Evolutionary conservation across 2,888 invertebrate species (phyloP).

Genomic region (Blera fallax): DNA sequence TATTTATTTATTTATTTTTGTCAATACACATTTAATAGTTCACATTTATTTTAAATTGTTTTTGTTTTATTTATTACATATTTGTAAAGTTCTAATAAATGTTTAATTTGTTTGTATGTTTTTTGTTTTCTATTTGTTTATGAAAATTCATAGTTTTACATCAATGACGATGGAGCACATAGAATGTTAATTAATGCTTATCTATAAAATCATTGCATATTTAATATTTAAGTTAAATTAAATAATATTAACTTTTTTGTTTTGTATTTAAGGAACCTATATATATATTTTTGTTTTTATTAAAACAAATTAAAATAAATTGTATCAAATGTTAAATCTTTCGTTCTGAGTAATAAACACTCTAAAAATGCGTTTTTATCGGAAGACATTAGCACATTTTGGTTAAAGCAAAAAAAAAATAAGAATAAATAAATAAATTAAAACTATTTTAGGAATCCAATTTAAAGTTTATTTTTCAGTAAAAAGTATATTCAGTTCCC

Average conservation of each 20-base stretch:
- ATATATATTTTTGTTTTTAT: background rate
- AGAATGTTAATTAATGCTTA: constrained; percentile 61
- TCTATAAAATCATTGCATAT: constrained; percentile 55
- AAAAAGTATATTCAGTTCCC: background rate
- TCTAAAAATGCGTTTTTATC: constrained; percentile 47
- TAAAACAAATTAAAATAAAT: constrained; percentile 15
- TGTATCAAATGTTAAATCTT: constrained; percentile 13
- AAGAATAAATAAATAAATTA: background rate
- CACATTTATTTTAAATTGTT: constrained; percentile 1
- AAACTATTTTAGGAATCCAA: constrained; percentile 38
- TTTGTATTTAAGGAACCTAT: constrained; percentile 53
- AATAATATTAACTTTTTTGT: background rate
- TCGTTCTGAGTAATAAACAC: constrained; percentile 31
- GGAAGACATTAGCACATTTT: constrained; percentile 62
- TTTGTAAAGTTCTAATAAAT: constrained; percentile 19
- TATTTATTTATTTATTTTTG: constrained; percentile 4
- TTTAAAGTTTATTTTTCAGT: background rate
- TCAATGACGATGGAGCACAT: constrained; percentile 72
- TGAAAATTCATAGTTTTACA: constrained; percentile 68
- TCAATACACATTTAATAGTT: constrained; percentile 28
- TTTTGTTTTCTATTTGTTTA: constrained; percentile 22
- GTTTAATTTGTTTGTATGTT: constrained; percentile 27
- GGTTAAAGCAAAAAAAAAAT: background rate
- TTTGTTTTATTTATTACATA: background rate
- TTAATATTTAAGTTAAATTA: constrained; percentile 5